Evolutionary conservation across 2,113 vertebrate species (phyloP), one percentile per base, ranked within the genome.

Genomic region (Chloroceryle aenea): DNA sequence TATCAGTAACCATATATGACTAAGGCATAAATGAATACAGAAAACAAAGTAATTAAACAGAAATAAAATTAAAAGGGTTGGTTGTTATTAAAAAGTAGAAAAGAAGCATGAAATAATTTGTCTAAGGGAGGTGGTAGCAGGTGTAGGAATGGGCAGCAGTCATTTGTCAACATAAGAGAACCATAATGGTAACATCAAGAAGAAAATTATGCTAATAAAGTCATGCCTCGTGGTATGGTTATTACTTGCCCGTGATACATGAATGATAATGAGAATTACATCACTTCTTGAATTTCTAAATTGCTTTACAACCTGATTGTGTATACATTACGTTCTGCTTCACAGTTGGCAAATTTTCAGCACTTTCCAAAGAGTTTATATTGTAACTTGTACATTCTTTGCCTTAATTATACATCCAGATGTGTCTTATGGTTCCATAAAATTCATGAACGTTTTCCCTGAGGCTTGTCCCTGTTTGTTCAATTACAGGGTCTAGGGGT

Each of bases 91-190:
- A 55, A 53, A 53, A 43, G 25, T 34, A 87, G 50, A 56, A 82
- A 25, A 73, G 7, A 50, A 78, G 9, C 16, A 36, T 42, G 27
- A 59, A 53, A 63, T 40, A 48, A 14, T 85, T 85, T 82, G 10
- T 77, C 36, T 53, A 29, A 40, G 38, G 52, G 40, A 83, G 71
- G 89, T 62, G 14, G 43, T 63, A 96, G n/a, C 89, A 96, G 89
- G 48, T 97, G 80, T 92, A 67, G 63, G 59, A 90, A 62, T 88
- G 92, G 91, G 93, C 66, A 97, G 73, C 25, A 92, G 59, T 95
- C 82, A 94, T 97, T 96, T 96, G 62, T 97, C 96, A 98, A 32
- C 8, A 7, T n/a, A 77, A 64, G 61, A 88, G 88, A 95, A 77
- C 67, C 88, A 75, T 95, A 91, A 94, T 89, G 85, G 72, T 34